A percentile compares a stretch with the other conserved stretches of the same genome.
phyloP scores from a whole-genome alignment of 2,888 invertebrate species.

The Coelopa pilipes region DNA sequence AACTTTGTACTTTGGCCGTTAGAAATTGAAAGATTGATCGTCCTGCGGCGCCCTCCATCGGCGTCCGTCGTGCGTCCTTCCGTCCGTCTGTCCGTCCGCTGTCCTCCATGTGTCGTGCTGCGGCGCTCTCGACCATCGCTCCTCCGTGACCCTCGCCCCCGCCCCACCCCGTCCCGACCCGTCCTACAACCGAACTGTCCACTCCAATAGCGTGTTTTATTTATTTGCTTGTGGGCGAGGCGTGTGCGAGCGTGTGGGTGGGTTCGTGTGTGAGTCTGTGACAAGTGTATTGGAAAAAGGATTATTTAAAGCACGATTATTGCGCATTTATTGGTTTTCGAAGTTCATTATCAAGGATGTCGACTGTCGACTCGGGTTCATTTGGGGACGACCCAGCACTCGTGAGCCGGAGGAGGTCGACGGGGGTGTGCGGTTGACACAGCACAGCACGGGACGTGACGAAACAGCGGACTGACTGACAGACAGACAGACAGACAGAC shows the following conservation, averaged over 20 bases:
- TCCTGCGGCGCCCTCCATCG: neutral
- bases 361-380: too few species aligned
- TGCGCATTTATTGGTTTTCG: conserved; percentile 39
- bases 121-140: too few species aligned
- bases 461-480: neutral
- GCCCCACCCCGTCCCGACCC: neutral
- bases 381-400: too few species aligned
- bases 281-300: conserved; percentile 36
- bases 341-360: conserved; percentile 39
- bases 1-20: conserved; percentile 19
- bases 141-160: neutral
- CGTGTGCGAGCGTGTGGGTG: conserved; percentile 1
- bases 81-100: conserved; percentile 5
- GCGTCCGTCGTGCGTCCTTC: neutral
- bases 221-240: conserved; percentile 30
- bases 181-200: conserved; percentile 23
- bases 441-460: neutral
- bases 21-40: conserved; percentile 38
- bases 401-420: too few species aligned
- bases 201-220: conserved; percentile 39
- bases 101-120: too few species aligned
- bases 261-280: conserved; percentile 29
- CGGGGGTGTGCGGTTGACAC: too few species aligned
- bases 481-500: neutral
- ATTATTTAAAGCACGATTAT: conserved; percentile 36